A percentile compares a stretch with the other conserved stretches of the same genome.
Evolutionary conservation across 2,888 invertebrate species (phyloP).

Genomic region (Nowickia ferox): DNA sequence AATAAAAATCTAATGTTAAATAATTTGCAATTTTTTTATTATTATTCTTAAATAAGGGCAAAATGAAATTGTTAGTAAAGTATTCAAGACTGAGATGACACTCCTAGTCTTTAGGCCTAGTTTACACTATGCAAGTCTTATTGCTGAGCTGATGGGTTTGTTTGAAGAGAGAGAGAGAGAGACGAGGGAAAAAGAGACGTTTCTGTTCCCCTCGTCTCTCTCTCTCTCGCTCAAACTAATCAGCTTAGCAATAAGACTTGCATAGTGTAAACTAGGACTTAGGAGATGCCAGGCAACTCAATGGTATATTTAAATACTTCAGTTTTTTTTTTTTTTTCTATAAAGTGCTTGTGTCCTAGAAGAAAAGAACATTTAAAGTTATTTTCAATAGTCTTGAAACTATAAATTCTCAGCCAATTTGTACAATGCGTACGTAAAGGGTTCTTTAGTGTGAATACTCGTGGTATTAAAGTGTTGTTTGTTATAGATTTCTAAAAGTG

Average conservation of each 20-base stretch:
- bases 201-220: too few species aligned
- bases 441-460: constrained; percentile 11
- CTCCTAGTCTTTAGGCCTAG: neutral
- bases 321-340: constrained; percentile 38
- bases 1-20: constrained; percentile 13
- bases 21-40: neutral
- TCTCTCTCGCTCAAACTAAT: too few species aligned
- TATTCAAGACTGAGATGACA: neutral
- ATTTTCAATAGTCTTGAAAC: constrained; percentile 48
- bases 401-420: constrained; percentile 60
- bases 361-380: constrained; percentile 42
- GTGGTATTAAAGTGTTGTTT: neutral
- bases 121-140: too few species aligned
- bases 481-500: neutral
- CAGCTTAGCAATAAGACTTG: too few species aligned
- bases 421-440: constrained; percentile 27
- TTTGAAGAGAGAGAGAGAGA: too few species aligned
- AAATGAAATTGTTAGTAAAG: neutral
- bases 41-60: neutral
- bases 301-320: constrained; percentile 40
- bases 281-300: neutral
- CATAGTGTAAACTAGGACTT: too few species aligned
- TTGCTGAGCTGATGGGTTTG: too few species aligned
- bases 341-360: constrained; percentile 8
- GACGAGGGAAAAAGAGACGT: too few species aligned